Base-by-base conservation (phyloP, 2,888 invertebrate genomes). In the Melanophora roralis region DNA sequence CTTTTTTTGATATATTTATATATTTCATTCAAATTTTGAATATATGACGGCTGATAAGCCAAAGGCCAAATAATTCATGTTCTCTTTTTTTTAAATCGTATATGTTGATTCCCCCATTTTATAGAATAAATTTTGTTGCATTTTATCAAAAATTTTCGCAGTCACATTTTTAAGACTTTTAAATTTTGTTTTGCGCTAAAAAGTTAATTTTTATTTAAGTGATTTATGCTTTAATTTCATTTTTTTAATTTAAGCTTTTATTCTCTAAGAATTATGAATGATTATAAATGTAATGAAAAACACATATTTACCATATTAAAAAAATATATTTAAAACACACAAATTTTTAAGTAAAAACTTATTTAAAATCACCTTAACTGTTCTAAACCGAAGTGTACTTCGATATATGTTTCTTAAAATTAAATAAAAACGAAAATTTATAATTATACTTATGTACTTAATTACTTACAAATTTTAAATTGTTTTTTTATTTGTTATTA, bases 1-100 rank as follows among this genome's bases (percentile, higher is more conserved):
- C n/a, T n/a, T n/a, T 27, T 49, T 76, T 74, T 82, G 82, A 76
- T 78, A 60, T 84, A 83, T 80, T 78, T 79, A 85, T 84, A 85
- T 86, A 86, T 86, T 86, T 85, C 85, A 86, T 86, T 84, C 84
- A 62, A 83, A 83, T 81, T 81, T 84, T 84, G 72, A 79, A 82
- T 86, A 86, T 86, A 76, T 76, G 72, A 67, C 67, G 72, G 72
- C 67, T 80, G 80, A 80, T 80, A 80, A 80, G 75, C 9, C 75
- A 19, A 67, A 59, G 72, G 60, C 34, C 49, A 53, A 62, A 71
- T 75, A 55, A 72, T 68, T 71, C 55, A 59, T 76, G 67, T 55
- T 32, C 51, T 53, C 16, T 43, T 65, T 65, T 21, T 19, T 53
- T 60, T 43, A 23, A 16, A 55, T n/a, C 57, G 16, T 43, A 38